Evolutionary conservation across 2,113 vertebrate genomes (phyloP).

Genomic region (Pica pica): DNA sequence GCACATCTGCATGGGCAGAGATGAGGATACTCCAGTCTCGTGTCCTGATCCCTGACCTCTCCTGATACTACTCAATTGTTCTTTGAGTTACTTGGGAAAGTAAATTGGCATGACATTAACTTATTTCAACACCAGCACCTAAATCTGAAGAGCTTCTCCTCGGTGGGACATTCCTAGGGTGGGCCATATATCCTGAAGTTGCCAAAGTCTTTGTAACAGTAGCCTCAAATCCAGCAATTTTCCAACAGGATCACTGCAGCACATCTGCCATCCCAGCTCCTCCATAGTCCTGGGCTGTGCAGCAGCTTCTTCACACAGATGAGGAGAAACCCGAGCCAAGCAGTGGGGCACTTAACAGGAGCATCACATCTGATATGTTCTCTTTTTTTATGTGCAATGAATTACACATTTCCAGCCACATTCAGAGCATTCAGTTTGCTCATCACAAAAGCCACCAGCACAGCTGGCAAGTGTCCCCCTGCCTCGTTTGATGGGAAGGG

Average conservation of each 20-base stretch:
- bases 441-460: constrained; percentile 6
- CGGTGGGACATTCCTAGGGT: not conserved
- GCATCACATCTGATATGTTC: not conserved
- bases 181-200: not conserved
- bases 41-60: not conserved
- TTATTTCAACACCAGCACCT: not conserved
- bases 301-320: not conserved
- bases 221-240: not conserved
- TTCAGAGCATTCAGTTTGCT: not conserved
- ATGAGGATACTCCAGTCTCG: not conserved
- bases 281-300: fast-evolving
- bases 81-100: not conserved
- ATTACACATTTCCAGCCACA: not conserved
- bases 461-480: not conserved
- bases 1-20: not conserved
- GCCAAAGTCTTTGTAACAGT: not conserved
- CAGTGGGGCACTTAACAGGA: not conserved
- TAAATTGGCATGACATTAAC: not conserved
- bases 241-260: not conserved
- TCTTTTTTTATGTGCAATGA: not conserved
- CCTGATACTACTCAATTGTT: not conserved
- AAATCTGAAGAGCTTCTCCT: not conserved
- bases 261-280: not conserved
- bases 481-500: not conserved
- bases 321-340: not conserved